Conservation (phyloP, 2,113 vertebrate species). For the Ochotona curzoniae region DNA sequence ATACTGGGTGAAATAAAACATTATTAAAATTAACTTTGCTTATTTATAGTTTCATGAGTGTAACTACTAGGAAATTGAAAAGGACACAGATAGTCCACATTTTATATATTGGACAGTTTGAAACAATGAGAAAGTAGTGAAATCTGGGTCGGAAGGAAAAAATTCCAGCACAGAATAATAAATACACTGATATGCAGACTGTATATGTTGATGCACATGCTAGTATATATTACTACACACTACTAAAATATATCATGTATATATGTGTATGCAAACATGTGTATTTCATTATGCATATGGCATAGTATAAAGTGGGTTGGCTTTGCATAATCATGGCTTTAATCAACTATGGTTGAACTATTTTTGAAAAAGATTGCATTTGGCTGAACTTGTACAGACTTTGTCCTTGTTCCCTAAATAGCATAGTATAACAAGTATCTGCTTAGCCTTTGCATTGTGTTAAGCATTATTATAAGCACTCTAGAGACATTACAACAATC, state of each 20-base stretch:
- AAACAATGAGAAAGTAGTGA: not conserved
- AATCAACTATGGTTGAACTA: not conserved
- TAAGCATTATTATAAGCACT: not conserved
- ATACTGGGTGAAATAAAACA: not conserved
- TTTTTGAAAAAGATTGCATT: not conserved
- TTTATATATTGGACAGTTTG: not conserved
- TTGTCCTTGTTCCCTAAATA: not conserved
- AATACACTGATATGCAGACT: not conserved
- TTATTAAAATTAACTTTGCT: slow-evolving; percentile 5
- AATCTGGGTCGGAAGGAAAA: not conserved
- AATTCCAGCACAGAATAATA: not conserved
- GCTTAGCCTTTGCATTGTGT: no score
- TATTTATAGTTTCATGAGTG: slow-evolving; percentile 29
- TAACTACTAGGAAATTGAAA: not conserved
- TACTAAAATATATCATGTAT: not conserved
- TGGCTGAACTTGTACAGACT: not conserved
- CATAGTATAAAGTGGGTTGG: not conserved
- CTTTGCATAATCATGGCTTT: not conserved
- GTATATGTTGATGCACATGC: not conserved
- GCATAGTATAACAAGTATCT: not conserved
- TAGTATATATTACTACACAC: no score
- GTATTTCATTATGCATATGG: not conserved
- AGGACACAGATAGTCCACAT: not conserved
- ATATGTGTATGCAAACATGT: no score
- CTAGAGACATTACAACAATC: not conserved